These are phyloP conservation scores for Apostichopus leukothele DNA, from an alignment of 53 echinoderm and acorn worm species.

Conservation along the genomic window DNA sequence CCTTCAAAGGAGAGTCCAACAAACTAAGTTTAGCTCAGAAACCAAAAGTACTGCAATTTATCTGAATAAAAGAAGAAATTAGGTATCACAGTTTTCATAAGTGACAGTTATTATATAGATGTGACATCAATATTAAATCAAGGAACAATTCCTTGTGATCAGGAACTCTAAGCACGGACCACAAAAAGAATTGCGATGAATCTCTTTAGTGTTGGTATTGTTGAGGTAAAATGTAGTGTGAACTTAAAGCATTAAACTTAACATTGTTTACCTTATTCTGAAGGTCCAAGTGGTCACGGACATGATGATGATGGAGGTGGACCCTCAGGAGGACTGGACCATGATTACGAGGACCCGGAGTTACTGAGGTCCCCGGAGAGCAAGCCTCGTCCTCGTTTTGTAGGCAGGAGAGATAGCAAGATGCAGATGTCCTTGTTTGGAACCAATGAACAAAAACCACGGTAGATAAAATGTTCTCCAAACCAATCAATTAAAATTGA, in stretches of 20 bases:
- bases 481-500: background rate
- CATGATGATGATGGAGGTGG: constrained; percentile 19
- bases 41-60: no score
- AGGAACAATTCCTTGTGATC: background rate
- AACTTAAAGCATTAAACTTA: no score
- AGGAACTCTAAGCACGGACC: no score
- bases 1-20: no score
- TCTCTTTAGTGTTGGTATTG: no score
- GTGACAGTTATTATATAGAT: background rate
- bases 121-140: background rate
- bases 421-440: constrained; percentile 35
- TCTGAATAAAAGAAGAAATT: no score
- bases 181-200: no score
- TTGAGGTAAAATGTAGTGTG: no score
- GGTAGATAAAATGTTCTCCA: background rate
- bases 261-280: background rate
- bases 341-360: constrained; percentile 12
- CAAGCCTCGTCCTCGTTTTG: constrained; percentile 26
- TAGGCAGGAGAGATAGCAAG: constrained; percentile 33
- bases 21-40: no score
- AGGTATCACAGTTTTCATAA: background rate
- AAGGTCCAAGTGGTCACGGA: constrained; percentile 8
- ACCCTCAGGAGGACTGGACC: constrained; percentile 18
- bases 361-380: constrained; percentile 21
- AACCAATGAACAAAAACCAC: background rate